Base-by-base conservation (phyloP, 2,797 vertebrate genomes). In the Sebastes matsubarae region DNA sequence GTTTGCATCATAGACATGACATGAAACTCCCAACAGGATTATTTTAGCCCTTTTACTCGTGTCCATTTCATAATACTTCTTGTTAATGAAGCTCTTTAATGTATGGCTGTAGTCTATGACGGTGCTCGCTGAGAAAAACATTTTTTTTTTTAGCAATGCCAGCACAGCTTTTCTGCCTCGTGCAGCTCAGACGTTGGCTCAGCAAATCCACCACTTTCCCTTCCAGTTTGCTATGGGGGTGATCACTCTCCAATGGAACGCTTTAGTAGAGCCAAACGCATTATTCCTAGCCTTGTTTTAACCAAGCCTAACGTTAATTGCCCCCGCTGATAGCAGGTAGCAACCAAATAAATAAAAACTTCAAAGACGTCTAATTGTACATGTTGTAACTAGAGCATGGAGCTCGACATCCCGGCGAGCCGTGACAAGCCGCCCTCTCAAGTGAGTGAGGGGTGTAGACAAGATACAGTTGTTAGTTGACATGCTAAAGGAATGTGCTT, bases 391-490 rank as follows among this genome's bases (percentile, higher is more conserved):
- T 72, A 12, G 66, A 88, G 57, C 72, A 22, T 22, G 11, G 50
- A 72, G 72, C 74, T 74, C 64, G 38, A 54, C 46, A 30, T 87
- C 81, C 60, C 58, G 57, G 71, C 58, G 4, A 83, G 83, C 72
- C 74, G 30, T 78, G 80, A 87, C 91, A 87, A 64, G 91, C 57
- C 38, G 85, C 66, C 71, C 70, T 79, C 66, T 70, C 76, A 77
- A 89, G 65, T 77, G 79, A 89, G 65, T 36, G 78, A 90, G 68
- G 38, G 63, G 71, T 87, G 87, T 59, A 85, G 89, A 93, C 89
- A 90, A 84, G 91, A 93, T 88, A 85, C 89, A 92, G 89, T 93
- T 92, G 93, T 93, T 89, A 91, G 92, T 77, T 87, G 83, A 93
- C 92, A 93, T 91, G 92, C 87, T 75, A 29, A 81, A 93, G 89